Base-by-base conservation (phyloP, 1,140 invertebrate species). In the Aleiodes sp. region DNA sequence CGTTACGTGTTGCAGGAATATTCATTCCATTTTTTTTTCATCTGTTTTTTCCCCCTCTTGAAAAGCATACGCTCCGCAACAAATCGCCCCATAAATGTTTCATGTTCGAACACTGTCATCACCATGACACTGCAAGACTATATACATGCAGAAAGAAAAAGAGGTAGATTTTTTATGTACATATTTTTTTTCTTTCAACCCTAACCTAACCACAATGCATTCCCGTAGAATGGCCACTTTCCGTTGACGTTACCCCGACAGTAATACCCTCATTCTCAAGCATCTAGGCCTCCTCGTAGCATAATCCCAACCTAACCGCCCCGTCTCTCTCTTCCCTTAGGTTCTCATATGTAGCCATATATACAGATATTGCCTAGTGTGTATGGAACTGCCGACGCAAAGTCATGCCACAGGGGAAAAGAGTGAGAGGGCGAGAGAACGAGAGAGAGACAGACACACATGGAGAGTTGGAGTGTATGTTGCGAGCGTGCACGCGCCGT, bases 61-160 rank as follows among this genome's bases (percentile, higher is more conserved):
- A 61, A 28, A 41, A 26, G 14, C 43, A 41, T 39, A 67, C 70
- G 31, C 63, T 24, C 56, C 68, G 46, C 37, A 41, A 59, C 56
- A 33, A 63, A 71, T 75, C 46, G 73, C 28, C 71, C 43, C 63
- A 73, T 75, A 73, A 73, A 73, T 75, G 65, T 71, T 75, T 71
- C 67, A 75, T 73, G 31, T 59, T 62, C 39, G n/a, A 43, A 43
- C 39, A 43, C 39, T 43, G 39, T 43, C 39, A 43, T 43, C 39
- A 12, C 12, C 39, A 16, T 43, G 39, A 43, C 39, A 14, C 1
- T 43, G 39, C 39, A 43, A 43, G 12, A n/a, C 39, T 43, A 12
- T 43, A n/a, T 16, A 43, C 1, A 16, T 3, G 39, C n/a, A n/a
- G n/a, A n/a, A n/a, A n/a, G n/a, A n/a, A n/a, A n/a, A n/a, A n/a